These are phyloP conservation scores for Cassiopea andromeda DNA, from an alignment of 30 jellyfish, hydroid and myxozoan species.

Conservation along the genomic window DNA sequence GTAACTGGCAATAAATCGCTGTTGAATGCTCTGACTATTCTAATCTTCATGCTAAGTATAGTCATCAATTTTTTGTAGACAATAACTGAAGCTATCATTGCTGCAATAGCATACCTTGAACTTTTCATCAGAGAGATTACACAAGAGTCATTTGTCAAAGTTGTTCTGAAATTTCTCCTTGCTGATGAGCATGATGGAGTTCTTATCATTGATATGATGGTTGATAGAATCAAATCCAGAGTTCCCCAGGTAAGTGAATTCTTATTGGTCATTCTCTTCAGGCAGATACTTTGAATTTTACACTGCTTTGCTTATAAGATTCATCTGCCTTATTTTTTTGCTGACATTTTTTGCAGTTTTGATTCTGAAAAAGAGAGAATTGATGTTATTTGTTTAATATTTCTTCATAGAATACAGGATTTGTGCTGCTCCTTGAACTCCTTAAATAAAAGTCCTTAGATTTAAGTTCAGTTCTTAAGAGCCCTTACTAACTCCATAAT, in stretches of 20 bases:
- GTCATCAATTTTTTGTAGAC: slow-evolving; percentile 69
- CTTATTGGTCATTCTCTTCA: neutral
- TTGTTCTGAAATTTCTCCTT: slow-evolving; percentile 68
- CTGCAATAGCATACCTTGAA: slow-evolving; percentile 89
- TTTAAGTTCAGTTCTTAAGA: too few species aligned
- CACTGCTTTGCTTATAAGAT: slow-evolving; percentile 13
- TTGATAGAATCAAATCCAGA: slow-evolving; percentile 53
- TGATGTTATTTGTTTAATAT: too few species aligned
- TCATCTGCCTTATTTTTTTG: too few species aligned
- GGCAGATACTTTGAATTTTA: neutral
- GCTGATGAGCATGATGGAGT: slow-evolving; percentile 89
- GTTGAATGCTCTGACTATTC: too few species aligned
- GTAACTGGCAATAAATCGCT: too few species aligned
- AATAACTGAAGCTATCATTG: slow-evolving; percentile 72
- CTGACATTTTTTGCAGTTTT: too few species aligned
- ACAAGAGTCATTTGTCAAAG: slow-evolving; percentile 64
- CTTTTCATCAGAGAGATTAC: slow-evolving; percentile 77
- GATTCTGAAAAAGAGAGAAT: too few species aligned
- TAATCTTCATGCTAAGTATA: too few species aligned
- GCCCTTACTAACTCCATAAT: too few species aligned
- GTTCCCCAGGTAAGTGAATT: slow-evolving; percentile 72
- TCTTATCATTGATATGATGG: slow-evolving; percentile 66
- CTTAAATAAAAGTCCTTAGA: too few species aligned
- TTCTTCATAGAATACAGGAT: too few species aligned
- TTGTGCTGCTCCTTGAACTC: too few species aligned